phyloP scores from a whole-genome alignment of 2,797 vertebrate species.

The Phrynocephalus guinanensis region DNA sequence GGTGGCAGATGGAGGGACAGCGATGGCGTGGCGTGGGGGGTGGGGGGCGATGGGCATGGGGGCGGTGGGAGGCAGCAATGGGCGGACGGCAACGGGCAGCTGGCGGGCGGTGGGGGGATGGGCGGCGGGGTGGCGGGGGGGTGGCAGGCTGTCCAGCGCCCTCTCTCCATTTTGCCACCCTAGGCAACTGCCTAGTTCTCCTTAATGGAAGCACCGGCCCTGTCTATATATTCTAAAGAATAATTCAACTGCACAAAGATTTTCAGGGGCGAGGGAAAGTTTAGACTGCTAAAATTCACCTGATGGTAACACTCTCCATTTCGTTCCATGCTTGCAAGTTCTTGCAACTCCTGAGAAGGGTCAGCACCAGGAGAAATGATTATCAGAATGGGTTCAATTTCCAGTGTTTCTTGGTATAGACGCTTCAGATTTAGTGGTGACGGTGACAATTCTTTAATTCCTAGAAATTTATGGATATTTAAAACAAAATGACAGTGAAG shows the following conservation, averaged over 20 bases:
- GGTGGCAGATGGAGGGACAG: too few species aligned
- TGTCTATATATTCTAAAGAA: constrained; percentile 13
- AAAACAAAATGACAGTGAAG: constrained; percentile 23
- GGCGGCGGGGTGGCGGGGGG: too few species aligned
- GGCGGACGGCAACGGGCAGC: too few species aligned
- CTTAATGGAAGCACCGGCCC: too few species aligned
- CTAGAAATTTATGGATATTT: constrained; percentile 75
- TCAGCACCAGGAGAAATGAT: constrained; percentile 97
- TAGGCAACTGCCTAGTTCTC: too few species aligned
- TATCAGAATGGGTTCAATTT: constrained; percentile 92
- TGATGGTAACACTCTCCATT: constrained; percentile 90
- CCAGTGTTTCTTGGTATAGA: constrained; percentile 89
- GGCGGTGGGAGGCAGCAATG: too few species aligned
- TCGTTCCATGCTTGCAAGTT: constrained; percentile 88
- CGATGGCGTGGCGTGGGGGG: too few species aligned
- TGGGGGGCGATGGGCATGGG: too few species aligned
- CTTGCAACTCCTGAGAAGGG: constrained; percentile 95
- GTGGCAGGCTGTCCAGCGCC: too few species aligned
- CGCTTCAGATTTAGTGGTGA: constrained; percentile 91
- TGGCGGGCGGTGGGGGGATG: too few species aligned
- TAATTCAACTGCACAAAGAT: background rate
- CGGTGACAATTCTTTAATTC: constrained; percentile 92
- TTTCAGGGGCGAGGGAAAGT: background rate
- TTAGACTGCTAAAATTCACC: constrained; percentile 74
- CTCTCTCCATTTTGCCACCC: too few species aligned